These are phyloP conservation scores for Archegozetes longisetosus DNA, from an alignment of 1,140 invertebrate genomes.

Conservation along the genomic window DNA sequence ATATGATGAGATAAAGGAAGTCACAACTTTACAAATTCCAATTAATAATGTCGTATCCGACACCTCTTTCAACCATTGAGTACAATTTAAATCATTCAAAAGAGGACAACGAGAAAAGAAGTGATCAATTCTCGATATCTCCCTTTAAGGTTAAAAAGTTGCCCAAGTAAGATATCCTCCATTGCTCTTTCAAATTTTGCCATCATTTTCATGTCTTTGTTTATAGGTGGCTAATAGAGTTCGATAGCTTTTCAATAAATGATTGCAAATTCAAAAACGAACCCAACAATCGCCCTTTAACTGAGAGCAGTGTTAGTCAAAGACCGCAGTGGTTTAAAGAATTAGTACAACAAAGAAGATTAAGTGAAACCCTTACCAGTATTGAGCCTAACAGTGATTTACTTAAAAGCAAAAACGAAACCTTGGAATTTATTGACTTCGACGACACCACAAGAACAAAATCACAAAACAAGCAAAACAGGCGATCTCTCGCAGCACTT, in stretches of 20 bases:
- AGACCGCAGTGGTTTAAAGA: conserved; percentile 17
- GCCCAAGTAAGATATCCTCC: neutral
- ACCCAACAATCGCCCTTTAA: conserved; percentile 6
- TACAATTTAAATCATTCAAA: neutral
- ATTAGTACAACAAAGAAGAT: conserved; percentile 5
- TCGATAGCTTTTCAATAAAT: conserved; percentile 5
- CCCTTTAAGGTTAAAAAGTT: neutral
- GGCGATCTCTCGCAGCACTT: neutral
- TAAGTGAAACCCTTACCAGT: neutral
- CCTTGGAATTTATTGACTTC: neutral
- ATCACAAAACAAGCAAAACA: neutral
- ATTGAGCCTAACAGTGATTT: neutral
- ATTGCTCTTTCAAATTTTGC: neutral
- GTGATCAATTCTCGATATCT: neutral
- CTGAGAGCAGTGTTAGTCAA: conserved; percentile 7
- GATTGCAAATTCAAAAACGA: neutral
- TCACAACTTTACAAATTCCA: neutral
- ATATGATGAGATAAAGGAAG: neutral
- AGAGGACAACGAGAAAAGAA: neutral
- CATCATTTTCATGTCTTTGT: neutral
- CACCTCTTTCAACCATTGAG: neutral
- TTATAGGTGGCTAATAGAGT: conserved; percentile 12
- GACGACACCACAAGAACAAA: neutral
- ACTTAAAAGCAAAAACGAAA: neutral
- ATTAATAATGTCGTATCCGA: neutral